Evolutionary conservation across 1,140 invertebrate genomes (phyloP).

Genomic region (Drosophila baimaii): DNA sequence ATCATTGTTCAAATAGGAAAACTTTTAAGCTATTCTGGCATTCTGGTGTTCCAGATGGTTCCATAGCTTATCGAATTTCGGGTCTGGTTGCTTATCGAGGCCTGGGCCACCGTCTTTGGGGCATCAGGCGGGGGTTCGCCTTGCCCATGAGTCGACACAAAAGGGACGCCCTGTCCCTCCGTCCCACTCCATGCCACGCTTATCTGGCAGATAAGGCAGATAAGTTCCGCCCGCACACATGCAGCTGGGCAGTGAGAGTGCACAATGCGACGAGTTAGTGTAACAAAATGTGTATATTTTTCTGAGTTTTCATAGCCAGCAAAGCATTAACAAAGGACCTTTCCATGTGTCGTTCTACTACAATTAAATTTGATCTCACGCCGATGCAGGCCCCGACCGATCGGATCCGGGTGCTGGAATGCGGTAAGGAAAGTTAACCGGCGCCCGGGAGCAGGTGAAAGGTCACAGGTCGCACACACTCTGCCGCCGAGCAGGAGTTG

Average conservation of each 20-base stretch:
- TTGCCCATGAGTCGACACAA: conserved; percentile 3
- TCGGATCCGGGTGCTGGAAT: conserved; percentile 5
- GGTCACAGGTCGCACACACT: not conserved
- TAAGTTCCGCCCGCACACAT: not conserved
- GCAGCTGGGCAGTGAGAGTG: not conserved
- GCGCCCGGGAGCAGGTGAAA: not conserved
- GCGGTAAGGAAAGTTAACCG: not conserved
- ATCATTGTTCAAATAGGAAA: too few relatives aligned
- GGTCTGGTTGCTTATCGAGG: conserved; percentile 1
- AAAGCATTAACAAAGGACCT: conserved; percentile 27
- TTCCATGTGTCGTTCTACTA: conserved; percentile 24
- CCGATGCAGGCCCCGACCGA: conserved; percentile 5
- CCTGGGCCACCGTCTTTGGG: not conserved
- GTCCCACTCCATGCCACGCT: not conserved
- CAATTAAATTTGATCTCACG: conserved; percentile 35
- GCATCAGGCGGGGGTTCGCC: not conserved
- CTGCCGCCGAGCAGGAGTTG: not conserved
- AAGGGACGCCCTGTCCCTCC: not conserved
- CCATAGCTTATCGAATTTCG: conserved; percentile 2
- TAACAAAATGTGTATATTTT: conserved; percentile 40
- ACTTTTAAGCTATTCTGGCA: too few relatives aligned
- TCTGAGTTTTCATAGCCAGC: conserved; percentile 33
- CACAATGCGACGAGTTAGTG: not conserved
- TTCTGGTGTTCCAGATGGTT: not conserved
- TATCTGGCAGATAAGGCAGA: conserved; percentile 17